Evolutionary conservation across 2,888 invertebrate species (phyloP), one percentile per base, ranked within the genome.

Genomic region (Lacanobia oleracea): DNA sequence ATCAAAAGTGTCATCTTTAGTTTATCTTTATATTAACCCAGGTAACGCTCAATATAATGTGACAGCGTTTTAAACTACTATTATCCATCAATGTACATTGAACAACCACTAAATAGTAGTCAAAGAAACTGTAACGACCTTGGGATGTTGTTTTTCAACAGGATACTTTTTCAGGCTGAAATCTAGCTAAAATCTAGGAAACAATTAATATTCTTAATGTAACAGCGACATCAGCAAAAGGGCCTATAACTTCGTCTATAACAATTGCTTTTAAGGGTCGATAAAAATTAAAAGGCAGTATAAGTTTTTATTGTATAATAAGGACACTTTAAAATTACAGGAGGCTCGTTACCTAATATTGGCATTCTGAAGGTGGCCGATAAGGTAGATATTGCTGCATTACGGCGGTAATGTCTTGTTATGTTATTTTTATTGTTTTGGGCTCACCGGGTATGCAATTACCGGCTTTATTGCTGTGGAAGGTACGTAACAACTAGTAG

Each of bases 251-350:
- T 53, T 40, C 40, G 27, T 59, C n/a, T 23, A 40, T 23, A 76
- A 77, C 69, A 77, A 54, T 23, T 33, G 50, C 18, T 51, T 56
- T 61, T 23, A 65, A 10, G 48, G 33, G 48, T n/a, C 45, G 27
- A 62, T 78, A 53, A 78, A 78, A 62, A 63, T 78, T 75, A 78
- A 75, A 75, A 62, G 75, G 56, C 51, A 57, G 37, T 78, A 51
- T 53, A 57, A 16, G 51, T 72, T 78, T 77, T 63, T 64, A 78
- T 53, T 59, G 59, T 12, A 50, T 50, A 54, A 27, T 78, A 64
- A 50, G 53, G 33, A 50, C 40, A 77, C 45, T 57, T 71, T 71
- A 33, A 64, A 75, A 78, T 79, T 54, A 54, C 59, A 72, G 64
- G 60, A 9, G 8, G 23, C 59, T 27, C 45, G 27, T 53, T 79